These are phyloP conservation scores for Zhuqinia jingwanae DNA, from an alignment of 2,888 invertebrate species.

Conservation along the genomic window DNA sequence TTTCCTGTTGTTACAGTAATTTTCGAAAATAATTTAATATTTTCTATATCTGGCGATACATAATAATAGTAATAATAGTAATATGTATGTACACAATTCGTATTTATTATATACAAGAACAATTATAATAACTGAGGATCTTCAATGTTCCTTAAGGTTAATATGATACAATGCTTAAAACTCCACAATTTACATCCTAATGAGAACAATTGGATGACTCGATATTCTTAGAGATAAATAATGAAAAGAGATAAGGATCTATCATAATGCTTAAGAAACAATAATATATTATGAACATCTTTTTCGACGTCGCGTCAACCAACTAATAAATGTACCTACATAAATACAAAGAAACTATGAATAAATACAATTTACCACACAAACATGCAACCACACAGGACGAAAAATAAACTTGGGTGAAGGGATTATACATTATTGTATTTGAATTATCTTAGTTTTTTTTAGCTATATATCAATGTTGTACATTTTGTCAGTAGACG, in stretches of 20 bases:
- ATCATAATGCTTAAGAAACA: too few relatives aligned
- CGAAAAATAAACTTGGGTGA: neutral
- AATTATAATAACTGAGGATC: too few relatives aligned
- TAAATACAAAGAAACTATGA: constrained; percentile 9
- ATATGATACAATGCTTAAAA: constrained; percentile 34
- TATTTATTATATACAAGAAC: too few relatives aligned
- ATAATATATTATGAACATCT: neutral
- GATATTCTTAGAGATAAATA: constrained; percentile 7
- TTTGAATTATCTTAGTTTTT: neutral
- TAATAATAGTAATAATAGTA: neutral
- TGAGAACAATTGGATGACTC: constrained; percentile 65
- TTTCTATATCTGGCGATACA: neutral
- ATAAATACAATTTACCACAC: constrained; percentile 28
- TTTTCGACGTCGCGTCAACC: neutral
- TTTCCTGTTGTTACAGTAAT: neutral
- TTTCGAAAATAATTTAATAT: constrained; percentile 61
- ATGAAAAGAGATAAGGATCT: constrained; percentile 30
- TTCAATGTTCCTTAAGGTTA: neutral
- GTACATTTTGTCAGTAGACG: constrained; percentile 23
- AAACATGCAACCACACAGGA: constrained; percentile 17
- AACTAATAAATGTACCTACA: neutral
- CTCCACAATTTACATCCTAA: constrained; percentile 53
- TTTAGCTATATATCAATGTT: constrained; percentile 20
- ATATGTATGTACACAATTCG: too few relatives aligned
- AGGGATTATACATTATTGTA: neutral